Evolutionary conservation across 2,888 invertebrate genomes (phyloP).

Genomic region (Sinopyrophorus schimmeli): DNA sequence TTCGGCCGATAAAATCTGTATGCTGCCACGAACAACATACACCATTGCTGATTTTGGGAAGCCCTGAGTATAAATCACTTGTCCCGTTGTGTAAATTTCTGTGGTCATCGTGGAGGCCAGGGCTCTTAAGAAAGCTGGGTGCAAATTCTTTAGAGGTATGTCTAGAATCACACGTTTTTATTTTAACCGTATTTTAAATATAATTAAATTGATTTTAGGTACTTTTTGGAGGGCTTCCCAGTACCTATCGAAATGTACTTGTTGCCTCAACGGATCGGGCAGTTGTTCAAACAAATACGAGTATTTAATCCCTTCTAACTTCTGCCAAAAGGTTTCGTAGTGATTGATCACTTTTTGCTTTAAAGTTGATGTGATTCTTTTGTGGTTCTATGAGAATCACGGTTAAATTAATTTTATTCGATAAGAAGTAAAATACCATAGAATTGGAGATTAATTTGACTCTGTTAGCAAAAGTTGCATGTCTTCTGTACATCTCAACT

Average conservation of each 20-base stretch:
- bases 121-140: conserved; percentile 34
- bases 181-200: too few relatives aligned
- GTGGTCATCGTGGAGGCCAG: conserved; percentile 34
- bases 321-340: conserved; percentile 37
- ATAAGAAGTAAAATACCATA: conserved; percentile 15
- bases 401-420: conserved; percentile 1
- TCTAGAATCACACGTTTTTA: too few relatives aligned
- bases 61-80: conserved; percentile 34
- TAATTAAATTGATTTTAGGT: conserved; percentile 1
- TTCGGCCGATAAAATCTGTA: conserved; percentile 39
- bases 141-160: conserved; percentile 30
- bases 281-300: conserved; percentile 27
- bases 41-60: conserved; percentile 33
- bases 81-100: conserved; percentile 36
- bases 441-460: conserved; percentile 22
- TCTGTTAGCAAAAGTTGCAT: conserved; percentile 26
- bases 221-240: conserved; percentile 37
- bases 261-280: conserved; percentile 31
- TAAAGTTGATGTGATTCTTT: conserved; percentile 24
- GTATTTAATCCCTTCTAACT: conserved; percentile 30
- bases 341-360: conserved; percentile 31
- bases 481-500: conserved; percentile 34
- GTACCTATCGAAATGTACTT: conserved; percentile 37
- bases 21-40: conserved; percentile 35
- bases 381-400: conserved; percentile 14